Evolutionary conservation across 2,888 invertebrate species (phyloP).

Genomic region (Drosophila vallismaia): DNA sequence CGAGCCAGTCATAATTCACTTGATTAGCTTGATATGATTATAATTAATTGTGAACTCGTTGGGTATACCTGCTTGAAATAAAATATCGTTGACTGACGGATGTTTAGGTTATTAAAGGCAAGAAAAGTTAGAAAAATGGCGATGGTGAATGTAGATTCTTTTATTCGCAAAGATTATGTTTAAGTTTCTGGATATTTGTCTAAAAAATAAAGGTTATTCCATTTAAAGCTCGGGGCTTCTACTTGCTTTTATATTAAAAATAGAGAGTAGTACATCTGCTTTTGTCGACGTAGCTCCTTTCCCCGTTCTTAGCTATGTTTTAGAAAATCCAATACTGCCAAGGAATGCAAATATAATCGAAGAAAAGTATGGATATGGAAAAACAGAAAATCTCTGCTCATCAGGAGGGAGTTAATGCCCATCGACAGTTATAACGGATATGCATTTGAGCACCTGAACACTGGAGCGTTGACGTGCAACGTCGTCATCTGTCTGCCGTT

Average conservation of each 20-base stretch:
- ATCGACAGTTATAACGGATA: conserved; percentile 79
- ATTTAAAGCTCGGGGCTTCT: background rate
- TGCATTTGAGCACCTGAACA: conserved; percentile 60
- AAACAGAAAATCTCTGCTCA: background rate
- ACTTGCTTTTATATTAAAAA: background rate
- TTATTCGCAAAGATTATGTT: background rate
- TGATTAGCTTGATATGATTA: conserved; percentile 40
- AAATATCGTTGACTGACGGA: conserved; percentile 47
- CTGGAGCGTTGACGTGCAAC: conserved; percentile 63
- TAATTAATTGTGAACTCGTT: conserved; percentile 29
- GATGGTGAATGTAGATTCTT: background rate
- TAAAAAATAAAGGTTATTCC: too few relatives aligned
- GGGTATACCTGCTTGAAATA: conserved; percentile 8
- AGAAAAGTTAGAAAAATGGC: conserved; percentile 1
- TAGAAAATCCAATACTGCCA: too few relatives aligned
- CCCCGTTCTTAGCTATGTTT: too few relatives aligned
- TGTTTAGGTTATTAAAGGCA: conserved; percentile 24
- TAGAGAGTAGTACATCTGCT: background rate
- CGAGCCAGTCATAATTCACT: conserved; percentile 48
- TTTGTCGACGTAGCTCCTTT: too few relatives aligned
- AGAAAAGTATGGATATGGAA: too few relatives aligned
- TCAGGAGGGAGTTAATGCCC: conserved; percentile 37
- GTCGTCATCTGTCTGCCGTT: conserved; percentile 55
- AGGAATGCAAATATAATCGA: too few relatives aligned
- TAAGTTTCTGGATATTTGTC: background rate